Evolutionary conservation across 2,797 vertebrate species (phyloP), one percentile per base, ranked within the genome.

Genomic region (Trachops cirrhosus): DNA sequence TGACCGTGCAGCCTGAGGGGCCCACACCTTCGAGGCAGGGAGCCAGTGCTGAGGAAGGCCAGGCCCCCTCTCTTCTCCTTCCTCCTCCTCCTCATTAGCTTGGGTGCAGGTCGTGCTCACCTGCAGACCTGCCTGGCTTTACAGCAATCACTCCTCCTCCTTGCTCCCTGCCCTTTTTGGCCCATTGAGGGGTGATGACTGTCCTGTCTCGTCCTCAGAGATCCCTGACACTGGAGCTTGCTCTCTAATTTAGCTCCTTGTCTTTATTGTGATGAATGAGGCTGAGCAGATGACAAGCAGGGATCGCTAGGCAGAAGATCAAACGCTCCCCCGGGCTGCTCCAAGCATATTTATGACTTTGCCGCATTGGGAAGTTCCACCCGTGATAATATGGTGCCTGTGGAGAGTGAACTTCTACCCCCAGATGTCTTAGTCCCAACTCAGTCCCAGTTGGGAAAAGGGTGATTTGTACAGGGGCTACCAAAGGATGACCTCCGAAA

Each of bases 241-340:
- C 77, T 92, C 92, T 95, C 88, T 91, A 62, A n/a, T 7, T 95
- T 84, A 5, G 85, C 93, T 92, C 34, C 1, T 80, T 1, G 0
- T 26, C 26, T 94, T 97, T 68, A 77, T 74, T 48, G 78, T 96
- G 92, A 48, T 9, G 18, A 46, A 75, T 1, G 85, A 89, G 95
- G 75, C 8, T 59, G 0, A 37, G 78, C 37, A 5, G 6, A 84
- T 74, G 91, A 87, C 93, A 92, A 86, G 57, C 90, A 86, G 92
- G 74, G 75, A 89, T 96, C 89, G 46, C 75, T 84, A 79, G 83
- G 92, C 62, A 79, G 62, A 85, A 93, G 96, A 93, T 96, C 95
- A 93, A 90, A 93, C 1, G 9, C 50, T 89, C 73, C 46, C 64
- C 54, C 59, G 37, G 21, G 41, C 59, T 37, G 79, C 44, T 57